Conservation (phyloP, 2,113 vertebrate genomes). For the Chlorodrepanis virens region DNA sequence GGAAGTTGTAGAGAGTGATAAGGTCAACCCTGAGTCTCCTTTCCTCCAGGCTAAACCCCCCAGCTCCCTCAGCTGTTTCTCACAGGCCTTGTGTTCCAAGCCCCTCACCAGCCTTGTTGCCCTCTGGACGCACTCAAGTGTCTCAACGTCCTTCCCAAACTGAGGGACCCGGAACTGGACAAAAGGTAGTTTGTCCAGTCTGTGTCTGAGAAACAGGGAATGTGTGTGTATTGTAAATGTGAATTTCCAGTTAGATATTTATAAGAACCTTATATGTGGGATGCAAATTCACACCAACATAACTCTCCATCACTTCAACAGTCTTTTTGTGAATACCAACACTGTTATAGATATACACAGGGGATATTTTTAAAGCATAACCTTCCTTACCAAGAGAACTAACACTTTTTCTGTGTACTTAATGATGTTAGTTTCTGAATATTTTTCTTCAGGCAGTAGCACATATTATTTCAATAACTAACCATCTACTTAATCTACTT, state of each 20-base stretch:
- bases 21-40: neutral
- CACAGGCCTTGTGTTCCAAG: neutral
- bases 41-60: neutral
- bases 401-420: neutral
- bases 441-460: neutral
- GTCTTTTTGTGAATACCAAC: neutral
- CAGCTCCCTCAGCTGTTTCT: neutral
- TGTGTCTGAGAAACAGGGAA: neutral
- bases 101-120: neutral
- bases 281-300: neutral
- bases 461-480: neutral
- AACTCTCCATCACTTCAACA: neutral
- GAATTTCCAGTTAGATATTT: neutral
- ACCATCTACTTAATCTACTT: neutral
- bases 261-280: neutral
- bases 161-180: neutral
- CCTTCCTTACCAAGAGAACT: neutral
- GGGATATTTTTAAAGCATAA: neutral
- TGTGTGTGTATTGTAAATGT: accelerated
- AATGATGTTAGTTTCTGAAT: neutral
- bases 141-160: neutral
- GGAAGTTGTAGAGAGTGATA: neutral
- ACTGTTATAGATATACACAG: neutral
- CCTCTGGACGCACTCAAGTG: accelerated
- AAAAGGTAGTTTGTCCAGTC: neutral